Evolutionary conservation across 1,140 invertebrate genomes (phyloP).

Genomic region (Cydia pomonella): DNA sequence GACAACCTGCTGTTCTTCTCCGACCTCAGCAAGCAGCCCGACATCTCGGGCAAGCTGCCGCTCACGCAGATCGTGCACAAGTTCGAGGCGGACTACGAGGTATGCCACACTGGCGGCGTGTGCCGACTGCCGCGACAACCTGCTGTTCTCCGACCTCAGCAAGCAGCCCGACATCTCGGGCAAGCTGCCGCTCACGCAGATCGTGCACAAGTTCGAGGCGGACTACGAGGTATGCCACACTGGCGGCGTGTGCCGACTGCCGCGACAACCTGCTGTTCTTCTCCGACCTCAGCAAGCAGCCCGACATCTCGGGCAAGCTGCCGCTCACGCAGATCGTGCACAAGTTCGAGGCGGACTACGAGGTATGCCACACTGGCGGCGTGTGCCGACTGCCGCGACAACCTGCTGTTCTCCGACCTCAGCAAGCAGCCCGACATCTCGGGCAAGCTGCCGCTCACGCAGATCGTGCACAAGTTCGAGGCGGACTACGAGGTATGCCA

Average conservation of each 20-base stretch:
- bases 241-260: slow-evolving; percentile 84
- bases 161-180: slow-evolving; percentile 82
- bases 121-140: slow-evolving; percentile 92
- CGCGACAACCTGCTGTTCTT: slow-evolving; percentile 94
- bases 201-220: slow-evolving; percentile 95
- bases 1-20: slow-evolving; percentile 94
- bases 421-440: slow-evolving; percentile 82
- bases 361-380: slow-evolving; percentile 82
- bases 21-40: slow-evolving; percentile 84
- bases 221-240: slow-evolving; percentile 92
- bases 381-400: slow-evolving; percentile 94
- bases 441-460: slow-evolving; percentile 85
- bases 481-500: slow-evolving; percentile 94
- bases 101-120: slow-evolving; percentile 63
- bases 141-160: slow-evolving; percentile 90
- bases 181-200: slow-evolving; percentile 85
- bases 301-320: slow-evolving; percentile 84
- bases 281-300: slow-evolving; percentile 85
- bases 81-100: slow-evolving; percentile 97
- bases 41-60: slow-evolving; percentile 84
- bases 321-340: slow-evolving; percentile 89
- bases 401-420: slow-evolving; percentile 92
- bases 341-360: slow-evolving; percentile 96
- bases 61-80: slow-evolving; percentile 91
- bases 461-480: slow-evolving; percentile 94